These are phyloP conservation scores for Acrossocheilus fasciatus DNA, from an alignment of 2,797 vertebrate genomes.

Conservation along the genomic window DNA sequence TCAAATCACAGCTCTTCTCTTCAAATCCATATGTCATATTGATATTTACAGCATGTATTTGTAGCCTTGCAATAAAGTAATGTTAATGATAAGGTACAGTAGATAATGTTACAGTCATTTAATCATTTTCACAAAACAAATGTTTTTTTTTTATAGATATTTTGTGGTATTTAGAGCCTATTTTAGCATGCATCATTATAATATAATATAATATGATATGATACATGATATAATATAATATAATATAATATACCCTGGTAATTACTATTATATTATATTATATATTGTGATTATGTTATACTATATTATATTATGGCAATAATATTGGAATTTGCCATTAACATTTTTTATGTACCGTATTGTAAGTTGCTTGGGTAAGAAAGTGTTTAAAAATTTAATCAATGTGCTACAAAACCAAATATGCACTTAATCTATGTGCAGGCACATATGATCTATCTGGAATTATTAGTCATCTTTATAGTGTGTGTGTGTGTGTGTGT, in stretches of 20 bases:
- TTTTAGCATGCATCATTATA: not conserved
- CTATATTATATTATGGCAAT: not conserved
- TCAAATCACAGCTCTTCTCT: not conserved
- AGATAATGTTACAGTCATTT: not conserved
- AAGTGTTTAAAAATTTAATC: not conserved
- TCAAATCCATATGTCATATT: not conserved
- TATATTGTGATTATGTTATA: not conserved
- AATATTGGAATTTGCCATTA: not conserved
- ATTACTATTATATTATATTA: not conserved
- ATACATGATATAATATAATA: not conserved
- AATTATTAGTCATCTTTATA: not conserved
- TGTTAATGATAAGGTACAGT: not conserved
- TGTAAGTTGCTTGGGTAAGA: not conserved
- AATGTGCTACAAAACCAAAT: not conserved
- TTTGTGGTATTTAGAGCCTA: not conserved
- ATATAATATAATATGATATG: not conserved
- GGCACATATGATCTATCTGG: not conserved
- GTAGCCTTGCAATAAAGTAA: not conserved
- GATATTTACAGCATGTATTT: not conserved
- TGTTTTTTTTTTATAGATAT: too few relatives aligned
- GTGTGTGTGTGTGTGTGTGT: conserved; percentile 26
- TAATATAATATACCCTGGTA: not conserved
- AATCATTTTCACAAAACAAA: not conserved
- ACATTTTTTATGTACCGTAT: not conserved
- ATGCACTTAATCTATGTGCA: not conserved